A percentile compares a stretch with the other conserved stretches of the same genome.
Conservation (phyloP, 2,797 vertebrate genomes). For the Kryptopterus vitreolus region DNA sequence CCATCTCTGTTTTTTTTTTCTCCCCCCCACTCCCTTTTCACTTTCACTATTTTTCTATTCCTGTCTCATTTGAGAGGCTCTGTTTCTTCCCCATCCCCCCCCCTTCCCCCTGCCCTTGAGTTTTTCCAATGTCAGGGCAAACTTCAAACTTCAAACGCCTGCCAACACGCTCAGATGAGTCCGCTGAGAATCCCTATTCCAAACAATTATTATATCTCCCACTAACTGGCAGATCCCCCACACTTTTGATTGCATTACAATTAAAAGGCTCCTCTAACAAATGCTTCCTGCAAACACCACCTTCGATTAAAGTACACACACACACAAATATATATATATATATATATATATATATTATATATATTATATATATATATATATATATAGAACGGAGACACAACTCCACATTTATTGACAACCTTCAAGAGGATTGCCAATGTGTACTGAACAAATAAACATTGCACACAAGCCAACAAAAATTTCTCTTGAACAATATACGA, state of each 20-base stretch:
- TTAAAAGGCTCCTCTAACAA: conserved; percentile 74
- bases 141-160: conserved; percentile 72
- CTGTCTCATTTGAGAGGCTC: conserved; percentile 60
- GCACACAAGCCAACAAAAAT: neutral
- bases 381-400: neutral
- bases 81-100: conserved; percentile 52
- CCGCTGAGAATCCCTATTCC: conserved; percentile 68
- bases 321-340: too few species aligned
- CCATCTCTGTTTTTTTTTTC: conserved; percentile 48
- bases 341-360: too few species aligned
- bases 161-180: conserved; percentile 65
- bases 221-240: conserved; percentile 72
- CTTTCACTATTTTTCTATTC: conserved; percentile 41
- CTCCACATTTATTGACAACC: neutral
- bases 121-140: conserved; percentile 71
- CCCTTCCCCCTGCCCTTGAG: conserved; percentile 64
- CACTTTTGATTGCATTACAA: conserved; percentile 69
- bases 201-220: conserved; percentile 67
- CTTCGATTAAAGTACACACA: too few species aligned
- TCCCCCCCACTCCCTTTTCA: conserved; percentile 14
- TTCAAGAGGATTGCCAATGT: neutral
- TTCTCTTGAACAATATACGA: neutral
- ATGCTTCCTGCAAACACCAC: conserved; percentile 52
- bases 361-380: too few species aligned
- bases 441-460: neutral